A percentile compares a stretch with the other conserved stretches of the same genome.
These are phyloP conservation scores for Sebastes matsubarae DNA, from an alignment of 2,797 vertebrate species.

Conservation along the genomic window DNA sequence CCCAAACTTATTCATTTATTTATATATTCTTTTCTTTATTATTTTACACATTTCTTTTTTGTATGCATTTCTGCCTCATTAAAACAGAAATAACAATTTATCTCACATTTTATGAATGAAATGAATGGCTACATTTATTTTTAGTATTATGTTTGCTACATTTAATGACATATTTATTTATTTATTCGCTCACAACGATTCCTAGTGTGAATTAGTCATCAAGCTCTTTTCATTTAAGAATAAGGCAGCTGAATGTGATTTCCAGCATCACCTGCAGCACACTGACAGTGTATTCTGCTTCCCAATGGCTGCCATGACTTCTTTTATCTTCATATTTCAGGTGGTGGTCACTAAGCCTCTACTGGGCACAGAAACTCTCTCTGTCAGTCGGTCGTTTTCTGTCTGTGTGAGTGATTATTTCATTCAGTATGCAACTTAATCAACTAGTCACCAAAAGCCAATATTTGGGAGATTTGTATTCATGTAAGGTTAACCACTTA, in stretches of 20 bases:
- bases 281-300: neutral
- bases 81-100: no score
- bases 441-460: neutral
- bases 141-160: no score
- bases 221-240: neutral
- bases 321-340: conserved; percentile 1
- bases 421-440: neutral
- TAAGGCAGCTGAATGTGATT: neutral
- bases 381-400: neutral
- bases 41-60: no score
- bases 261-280: neutral
- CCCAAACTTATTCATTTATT: no score
- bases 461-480: neutral
- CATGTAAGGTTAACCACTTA: neutral
- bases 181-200: neutral
- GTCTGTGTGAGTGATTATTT: neutral
- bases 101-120: no score
- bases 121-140: no score
- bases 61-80: no score
- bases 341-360: neutral
- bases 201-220: neutral
- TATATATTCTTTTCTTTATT: no score
- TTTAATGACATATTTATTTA: no score
- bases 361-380: neutral
- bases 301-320: neutral